Conservation (phyloP, 1,140 invertebrate genomes). For the Cecropterus lyciades region DNA sequence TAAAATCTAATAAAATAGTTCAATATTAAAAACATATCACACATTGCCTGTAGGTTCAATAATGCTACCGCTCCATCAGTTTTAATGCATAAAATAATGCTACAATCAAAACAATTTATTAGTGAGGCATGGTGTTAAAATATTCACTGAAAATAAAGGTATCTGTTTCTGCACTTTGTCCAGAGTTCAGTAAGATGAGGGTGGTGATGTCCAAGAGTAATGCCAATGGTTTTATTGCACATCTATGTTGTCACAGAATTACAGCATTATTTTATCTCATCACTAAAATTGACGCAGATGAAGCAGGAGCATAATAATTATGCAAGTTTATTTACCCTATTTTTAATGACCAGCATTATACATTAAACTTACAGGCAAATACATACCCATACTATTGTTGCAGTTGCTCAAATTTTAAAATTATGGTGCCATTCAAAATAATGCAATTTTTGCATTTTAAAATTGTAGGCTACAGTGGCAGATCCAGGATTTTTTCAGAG, state of each 20-base stretch:
- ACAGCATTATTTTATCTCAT: neutral
- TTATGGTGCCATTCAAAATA: neutral
- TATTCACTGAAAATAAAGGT: too few relatives aligned
- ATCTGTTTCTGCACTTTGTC: too few relatives aligned
- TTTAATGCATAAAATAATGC: too few relatives aligned
- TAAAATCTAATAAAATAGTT: conserved; percentile 29
- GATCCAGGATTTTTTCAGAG: too few relatives aligned
- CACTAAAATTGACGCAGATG: conserved; percentile 10
- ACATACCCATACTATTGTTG: conserved; percentile 21
- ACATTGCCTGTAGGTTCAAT: conserved; percentile 27
- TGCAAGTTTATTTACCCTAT: conserved; percentile 39
- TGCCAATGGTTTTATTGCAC: too few relatives aligned
- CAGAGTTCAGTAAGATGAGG: too few relatives aligned
- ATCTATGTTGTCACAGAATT: neutral
- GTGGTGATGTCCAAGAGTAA: too few relatives aligned
- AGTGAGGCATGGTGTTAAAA: neutral
- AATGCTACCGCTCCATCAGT: neutral
- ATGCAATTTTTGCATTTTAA: neutral
- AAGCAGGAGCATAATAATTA: conserved; percentile 28
- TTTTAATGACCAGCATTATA: conserved; percentile 61
- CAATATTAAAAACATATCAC: conserved; percentile 24
- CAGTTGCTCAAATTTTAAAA: conserved; percentile 8
- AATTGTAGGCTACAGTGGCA: too few relatives aligned
- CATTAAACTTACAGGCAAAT: conserved; percentile 43
- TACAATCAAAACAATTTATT: too few relatives aligned